Conservation (phyloP, 2,797 vertebrate species). For the Cichlasoma orientale region DNA sequence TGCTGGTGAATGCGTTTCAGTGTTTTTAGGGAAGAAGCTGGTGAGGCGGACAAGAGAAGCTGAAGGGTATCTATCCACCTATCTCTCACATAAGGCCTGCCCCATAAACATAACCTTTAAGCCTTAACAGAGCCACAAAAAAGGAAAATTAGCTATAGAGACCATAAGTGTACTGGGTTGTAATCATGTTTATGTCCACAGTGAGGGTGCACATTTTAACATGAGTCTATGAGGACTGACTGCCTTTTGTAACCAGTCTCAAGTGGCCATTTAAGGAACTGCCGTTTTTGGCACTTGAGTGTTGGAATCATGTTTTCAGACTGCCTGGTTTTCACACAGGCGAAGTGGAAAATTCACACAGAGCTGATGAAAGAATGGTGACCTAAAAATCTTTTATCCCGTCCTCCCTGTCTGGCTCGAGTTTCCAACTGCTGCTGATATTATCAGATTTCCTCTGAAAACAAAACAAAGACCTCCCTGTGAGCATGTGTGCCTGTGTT, state of each 20-base stretch:
- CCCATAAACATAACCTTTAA: too few species aligned
- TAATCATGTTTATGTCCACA: background rate
- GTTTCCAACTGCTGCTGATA: constrained; percentile 2
- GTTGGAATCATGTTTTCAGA: background rate
- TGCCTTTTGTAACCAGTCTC: background rate
- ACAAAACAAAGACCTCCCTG: constrained; percentile 6
- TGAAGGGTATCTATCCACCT: too few species aligned
- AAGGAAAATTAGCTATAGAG: background rate
- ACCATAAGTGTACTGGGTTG: background rate
- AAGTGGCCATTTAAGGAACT: background rate
- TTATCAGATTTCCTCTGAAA: constrained; percentile 16
- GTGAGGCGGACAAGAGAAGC: too few species aligned
- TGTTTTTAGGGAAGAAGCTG: too few species aligned
- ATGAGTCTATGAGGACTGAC: background rate
- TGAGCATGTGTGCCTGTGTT: constrained; percentile 5
- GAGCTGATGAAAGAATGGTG: background rate
- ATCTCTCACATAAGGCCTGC: too few species aligned
- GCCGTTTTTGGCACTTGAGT: background rate
- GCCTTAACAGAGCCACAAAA: background rate
- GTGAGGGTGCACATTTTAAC: background rate
- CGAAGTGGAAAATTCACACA: background rate
- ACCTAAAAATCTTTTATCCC: background rate
- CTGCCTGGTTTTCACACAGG: background rate
- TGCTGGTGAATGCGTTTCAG: background rate
- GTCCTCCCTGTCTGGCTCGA: background rate